Evolutionary conservation across 2,113 vertebrate genomes (phyloP).

Genomic region (Chamaetylas fuelleborni): DNA sequence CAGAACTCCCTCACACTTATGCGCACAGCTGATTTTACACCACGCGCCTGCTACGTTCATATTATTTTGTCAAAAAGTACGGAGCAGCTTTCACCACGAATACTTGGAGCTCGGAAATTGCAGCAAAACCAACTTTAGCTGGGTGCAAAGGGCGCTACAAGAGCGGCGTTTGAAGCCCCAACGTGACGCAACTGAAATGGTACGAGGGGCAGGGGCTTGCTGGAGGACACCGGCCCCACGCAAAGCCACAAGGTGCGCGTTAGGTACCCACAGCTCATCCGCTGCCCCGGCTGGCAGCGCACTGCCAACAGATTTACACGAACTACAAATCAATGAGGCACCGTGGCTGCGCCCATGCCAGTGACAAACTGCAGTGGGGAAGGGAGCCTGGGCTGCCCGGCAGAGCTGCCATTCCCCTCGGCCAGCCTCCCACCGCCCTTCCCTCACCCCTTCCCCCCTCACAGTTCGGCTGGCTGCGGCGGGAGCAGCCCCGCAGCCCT

Average conservation of each 20-base stretch:
- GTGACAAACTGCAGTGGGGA: neutral
- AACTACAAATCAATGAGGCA: neutral
- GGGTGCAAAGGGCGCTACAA: constrained; percentile 22
- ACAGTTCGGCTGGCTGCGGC: neutral
- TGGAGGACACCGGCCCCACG: neutral
- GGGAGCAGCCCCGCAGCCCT: neutral
- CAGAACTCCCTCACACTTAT: constrained; percentile 37
- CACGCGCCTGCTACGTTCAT: neutral
- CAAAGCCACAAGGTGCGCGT: neutral
- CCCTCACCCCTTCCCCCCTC: neutral
- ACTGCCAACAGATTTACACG: neutral
- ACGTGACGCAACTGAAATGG: neutral
- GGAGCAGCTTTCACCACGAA: constrained; percentile 26
- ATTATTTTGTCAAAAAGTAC: constrained; percentile 33
- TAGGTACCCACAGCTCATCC: neutral
- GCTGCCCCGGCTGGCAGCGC: neutral
- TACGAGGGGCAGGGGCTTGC: neutral
- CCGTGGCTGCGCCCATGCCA: neutral
- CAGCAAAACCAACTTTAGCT: constrained; percentile 61
- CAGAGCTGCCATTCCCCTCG: neutral
- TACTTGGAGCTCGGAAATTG: neutral
- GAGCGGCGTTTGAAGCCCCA: neutral
- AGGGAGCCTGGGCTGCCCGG: neutral
- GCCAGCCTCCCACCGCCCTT: neutral
- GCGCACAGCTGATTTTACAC: constrained; percentile 30